These are phyloP conservation scores for Pseudomyrmex gracilis DNA, from an alignment of 1,140 invertebrate genomes.

Conservation along the genomic window DNA sequence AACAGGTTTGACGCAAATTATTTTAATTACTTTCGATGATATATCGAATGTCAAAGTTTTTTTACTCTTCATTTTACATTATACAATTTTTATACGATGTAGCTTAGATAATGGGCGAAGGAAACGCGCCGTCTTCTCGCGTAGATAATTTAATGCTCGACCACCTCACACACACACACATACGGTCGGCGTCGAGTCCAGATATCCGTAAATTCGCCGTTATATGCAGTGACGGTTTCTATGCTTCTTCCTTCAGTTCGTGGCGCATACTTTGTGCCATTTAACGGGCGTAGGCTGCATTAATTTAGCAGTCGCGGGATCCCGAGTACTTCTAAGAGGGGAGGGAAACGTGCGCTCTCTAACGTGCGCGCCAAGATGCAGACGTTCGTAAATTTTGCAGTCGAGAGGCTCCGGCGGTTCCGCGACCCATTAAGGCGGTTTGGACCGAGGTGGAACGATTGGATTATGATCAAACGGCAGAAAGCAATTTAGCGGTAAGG, in stretches of 20 bases:
- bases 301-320: constrained; percentile 67
- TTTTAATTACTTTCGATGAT: constrained; percentile 4
- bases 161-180: too few relatives aligned
- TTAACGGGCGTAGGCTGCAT: constrained; percentile 64
- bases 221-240: neutral
- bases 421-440: constrained; percentile 73
- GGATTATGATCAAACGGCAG: constrained; percentile 76
- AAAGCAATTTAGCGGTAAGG: constrained; percentile 74
- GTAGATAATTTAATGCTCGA: neutral
- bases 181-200: neutral
- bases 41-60: neutral
- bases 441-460: constrained; percentile 71
- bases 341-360: constrained; percentile 28
- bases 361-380: constrained; percentile 47
- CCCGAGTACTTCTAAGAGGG: constrained; percentile 59
- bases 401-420: constrained; percentile 60
- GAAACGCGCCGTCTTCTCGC: neutral
- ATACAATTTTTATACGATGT: neutral
- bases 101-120: too few relatives aligned
- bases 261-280: constrained; percentile 47
- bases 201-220: constrained; percentile 25
- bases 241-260: neutral
- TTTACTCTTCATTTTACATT: neutral
- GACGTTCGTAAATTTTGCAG: constrained; percentile 73
- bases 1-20: neutral